phyloP scores from a whole-genome alignment of 2,797 vertebrate species.

The Esox masquinongy region DNA sequence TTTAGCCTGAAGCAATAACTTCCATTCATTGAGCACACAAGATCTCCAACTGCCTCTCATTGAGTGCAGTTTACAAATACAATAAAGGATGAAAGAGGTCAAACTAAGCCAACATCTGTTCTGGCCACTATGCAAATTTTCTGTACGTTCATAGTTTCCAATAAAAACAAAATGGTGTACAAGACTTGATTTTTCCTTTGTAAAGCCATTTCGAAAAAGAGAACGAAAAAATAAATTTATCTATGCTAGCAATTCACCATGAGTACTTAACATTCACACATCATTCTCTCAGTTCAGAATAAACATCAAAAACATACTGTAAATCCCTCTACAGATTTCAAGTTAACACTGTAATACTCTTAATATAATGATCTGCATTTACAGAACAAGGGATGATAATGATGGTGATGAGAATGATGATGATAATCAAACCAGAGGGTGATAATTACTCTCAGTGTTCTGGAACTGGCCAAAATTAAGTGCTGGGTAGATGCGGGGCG shows the following conservation, averaged over 20 bases:
- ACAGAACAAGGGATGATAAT: slow-evolving; percentile 16
- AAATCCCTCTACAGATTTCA: background rate
- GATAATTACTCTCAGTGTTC: slow-evolving; percentile 82
- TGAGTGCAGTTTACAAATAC: background rate
- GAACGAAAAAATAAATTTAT: too few relatives aligned
- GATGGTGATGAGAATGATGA: slow-evolving; percentile 45
- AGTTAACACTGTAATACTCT: background rate
- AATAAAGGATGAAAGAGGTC: background rate
- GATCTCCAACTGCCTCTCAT: background rate
- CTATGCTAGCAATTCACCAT: background rate
- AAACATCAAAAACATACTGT: background rate
- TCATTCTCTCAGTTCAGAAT: background rate
- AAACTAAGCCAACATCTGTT: background rate
- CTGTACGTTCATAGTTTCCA: background rate
- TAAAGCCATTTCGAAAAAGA: too few relatives aligned
- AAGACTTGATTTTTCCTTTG: background rate
- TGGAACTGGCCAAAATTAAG: slow-evolving; percentile 71
- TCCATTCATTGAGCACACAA: background rate
- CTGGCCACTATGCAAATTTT: background rate
- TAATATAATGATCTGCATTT: slow-evolving; percentile 21
- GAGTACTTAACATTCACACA: background rate
- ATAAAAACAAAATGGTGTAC: background rate
- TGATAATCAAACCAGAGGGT: slow-evolving; percentile 42
- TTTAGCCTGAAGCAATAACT: background rate
- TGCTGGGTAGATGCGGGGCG: slow-evolving; percentile 77